These are phyloP conservation scores for Eucidaris tribuloides DNA, from an alignment of 35 echinoderm and acorn worm genomes.

Conservation along the genomic window DNA sequence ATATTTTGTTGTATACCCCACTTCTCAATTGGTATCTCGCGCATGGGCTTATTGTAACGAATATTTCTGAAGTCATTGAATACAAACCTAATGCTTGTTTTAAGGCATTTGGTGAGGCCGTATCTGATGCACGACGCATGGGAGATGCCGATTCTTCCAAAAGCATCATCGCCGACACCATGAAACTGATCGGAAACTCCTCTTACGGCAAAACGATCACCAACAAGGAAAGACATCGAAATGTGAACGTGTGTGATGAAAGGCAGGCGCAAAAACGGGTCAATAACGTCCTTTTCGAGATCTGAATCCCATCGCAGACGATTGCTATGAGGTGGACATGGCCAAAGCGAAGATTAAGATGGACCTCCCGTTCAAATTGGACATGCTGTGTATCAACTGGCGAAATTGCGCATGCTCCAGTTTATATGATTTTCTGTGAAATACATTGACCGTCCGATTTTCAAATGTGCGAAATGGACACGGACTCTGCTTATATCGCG, in stretches of 20 bases:
- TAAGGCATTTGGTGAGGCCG: conserved; percentile 20
- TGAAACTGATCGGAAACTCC: too few species aligned
- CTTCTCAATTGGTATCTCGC: conserved; percentile 17
- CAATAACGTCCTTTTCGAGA: neutral
- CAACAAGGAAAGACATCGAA: conserved; percentile 9
- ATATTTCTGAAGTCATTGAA: conserved; percentile 14
- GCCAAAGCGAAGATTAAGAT: neutral
- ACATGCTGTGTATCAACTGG: too few species aligned
- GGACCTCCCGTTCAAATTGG: too few species aligned
- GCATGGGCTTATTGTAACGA: conserved; percentile 4
- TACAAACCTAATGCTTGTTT: conserved; percentile 36
- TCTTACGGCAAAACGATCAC: conserved; percentile 45
- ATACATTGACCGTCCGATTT: neutral
- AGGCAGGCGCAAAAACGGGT: neutral
- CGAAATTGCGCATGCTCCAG: too few species aligned
- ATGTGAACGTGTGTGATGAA: neutral
- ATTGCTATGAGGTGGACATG: neutral
- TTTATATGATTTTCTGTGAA: neutral
- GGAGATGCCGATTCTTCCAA: conserved; percentile 8
- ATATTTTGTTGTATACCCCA: conserved; percentile 25
- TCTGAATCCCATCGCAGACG: neutral
- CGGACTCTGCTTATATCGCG: neutral
- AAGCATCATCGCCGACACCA: conserved; percentile 38
- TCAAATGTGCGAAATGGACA: too few species aligned
- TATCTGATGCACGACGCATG: conserved; percentile 17